These are phyloP conservation scores for Phylloscopus trochilus DNA, from an alignment of 2,113 vertebrate genomes.

Conservation along the genomic window DNA sequence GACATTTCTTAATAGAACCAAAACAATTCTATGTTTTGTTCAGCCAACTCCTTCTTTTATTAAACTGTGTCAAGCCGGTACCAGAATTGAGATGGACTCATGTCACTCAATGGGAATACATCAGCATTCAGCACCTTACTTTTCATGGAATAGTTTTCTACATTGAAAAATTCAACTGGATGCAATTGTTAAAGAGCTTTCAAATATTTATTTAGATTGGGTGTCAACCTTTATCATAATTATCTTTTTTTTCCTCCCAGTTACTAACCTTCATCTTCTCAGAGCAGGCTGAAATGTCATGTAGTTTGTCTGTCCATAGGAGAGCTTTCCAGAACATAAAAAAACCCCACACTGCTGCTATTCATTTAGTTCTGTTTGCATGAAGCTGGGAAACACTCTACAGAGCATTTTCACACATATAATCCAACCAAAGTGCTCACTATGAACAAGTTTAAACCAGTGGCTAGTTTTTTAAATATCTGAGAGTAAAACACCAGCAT, in stretches of 20 bases:
- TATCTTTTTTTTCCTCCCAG: not conserved
- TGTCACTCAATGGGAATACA: not conserved
- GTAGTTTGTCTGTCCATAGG: not conserved
- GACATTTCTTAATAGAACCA: slow-evolving; percentile 54
- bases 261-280: not conserved
- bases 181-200: not conserved
- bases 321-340: not conserved
- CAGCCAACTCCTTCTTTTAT: not conserved
- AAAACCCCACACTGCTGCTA: not conserved
- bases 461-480: not conserved
- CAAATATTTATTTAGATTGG: not conserved
- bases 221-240: not conserved
- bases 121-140: not conserved
- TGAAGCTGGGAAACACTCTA: not conserved
- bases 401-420: not conserved
- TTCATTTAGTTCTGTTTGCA: not conserved
- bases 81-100: not conserved
- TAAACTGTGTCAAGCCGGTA: not conserved
- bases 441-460: not conserved
- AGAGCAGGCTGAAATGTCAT: not conserved
- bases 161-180: not conserved
- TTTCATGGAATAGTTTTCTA: not conserved
- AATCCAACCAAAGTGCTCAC: not conserved
- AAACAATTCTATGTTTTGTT: slow-evolving; percentile 40
- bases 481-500: not conserved